Percentiles rank a stretch among this genome's conserved stretches.
Evolutionary conservation across 2,113 vertebrate genomes (phyloP).

Genomic region (Callopanchax toddi): DNA sequence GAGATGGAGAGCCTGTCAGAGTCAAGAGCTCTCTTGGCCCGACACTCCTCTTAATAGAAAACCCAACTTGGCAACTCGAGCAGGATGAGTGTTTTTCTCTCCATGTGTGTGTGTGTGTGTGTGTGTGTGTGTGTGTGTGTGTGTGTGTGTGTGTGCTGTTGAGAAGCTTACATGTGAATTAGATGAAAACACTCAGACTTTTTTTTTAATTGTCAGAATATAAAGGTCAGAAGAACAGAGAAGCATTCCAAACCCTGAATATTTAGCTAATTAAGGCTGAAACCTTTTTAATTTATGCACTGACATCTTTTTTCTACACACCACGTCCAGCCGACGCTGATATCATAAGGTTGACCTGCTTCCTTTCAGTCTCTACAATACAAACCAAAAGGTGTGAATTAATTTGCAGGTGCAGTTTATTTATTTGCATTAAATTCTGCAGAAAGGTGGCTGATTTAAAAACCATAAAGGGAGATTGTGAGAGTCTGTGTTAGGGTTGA

Average conservation of each 20-base stretch:
- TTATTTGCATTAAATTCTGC: no score
- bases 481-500: no score
- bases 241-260: conserved; percentile 1
- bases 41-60: conserved; percentile 64
- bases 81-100: conserved; percentile 12
- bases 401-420: no score
- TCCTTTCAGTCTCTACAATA: no score
- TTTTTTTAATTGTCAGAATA: conserved; percentile 27
- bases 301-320: no score
- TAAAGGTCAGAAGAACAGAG: conserved; percentile 23
- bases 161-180: conserved; percentile 21
- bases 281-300: background rate
- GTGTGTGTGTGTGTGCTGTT: conserved; percentile 20
- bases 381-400: no score
- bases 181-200: conserved; percentile 58
- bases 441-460: no score
- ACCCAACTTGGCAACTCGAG: conserved; percentile 36
- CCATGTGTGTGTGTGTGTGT: conserved; percentile 1
- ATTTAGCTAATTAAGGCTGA: background rate
- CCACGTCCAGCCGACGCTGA: no score
- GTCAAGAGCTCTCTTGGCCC: conserved; percentile 64
- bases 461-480: no score
- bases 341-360: no score
- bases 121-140: conserved; percentile 2
- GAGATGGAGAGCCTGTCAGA: conserved; percentile 72